Base-by-base conservation (phyloP, 2,113 vertebrate genomes). In the Malurus cyaneus region DNA sequence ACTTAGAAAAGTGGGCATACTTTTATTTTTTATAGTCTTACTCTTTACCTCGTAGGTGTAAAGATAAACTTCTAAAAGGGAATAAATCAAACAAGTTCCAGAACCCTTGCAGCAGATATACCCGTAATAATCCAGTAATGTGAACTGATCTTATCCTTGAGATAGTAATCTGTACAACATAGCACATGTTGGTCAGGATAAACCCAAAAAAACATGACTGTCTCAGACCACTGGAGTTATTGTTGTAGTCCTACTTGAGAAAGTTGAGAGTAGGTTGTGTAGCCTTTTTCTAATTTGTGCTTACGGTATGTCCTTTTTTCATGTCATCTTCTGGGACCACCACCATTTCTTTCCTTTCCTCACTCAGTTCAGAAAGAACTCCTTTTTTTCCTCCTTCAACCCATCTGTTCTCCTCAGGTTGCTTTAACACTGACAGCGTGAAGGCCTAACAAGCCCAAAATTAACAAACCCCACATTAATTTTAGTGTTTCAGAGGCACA, bases 321-420 rank as follows among this genome's bases (percentile, higher is more conserved):
- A 1, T n/a, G 32, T 32, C 8, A 52, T 80, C 49, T 42, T 71
- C 46, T 53, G 18, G 25, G 25, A 87, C 3, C 12, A 81, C 8
- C 42, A 64, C 18, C 8, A 18, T 28, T 86, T 54, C 54, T 57
- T 69, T 84, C 17, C 31, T 28, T 73, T 67, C 28, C 26, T 88
- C n/a, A 7, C 31, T 82, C 29, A 14, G 53, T 82, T 87, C 78
- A 85, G 42, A 23, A 69, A 91, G 53, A 93, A 85, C 46, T 79
- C 83, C 32, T 60, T 88, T 91, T 91, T 74, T 87, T 65, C 61
- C 70, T 87, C 80, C 93, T 92, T 94, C 78, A 77, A 34, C 57
- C 81, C 78, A 97, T 95, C 89, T 94, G 95, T 73, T 95, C 85
- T 95, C 34, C 32, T 93, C 74, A 80, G 74, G 39, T 52, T 94